Base-by-base conservation (phyloP, 2,797 vertebrate species). In the Siniperca undulata region DNA sequence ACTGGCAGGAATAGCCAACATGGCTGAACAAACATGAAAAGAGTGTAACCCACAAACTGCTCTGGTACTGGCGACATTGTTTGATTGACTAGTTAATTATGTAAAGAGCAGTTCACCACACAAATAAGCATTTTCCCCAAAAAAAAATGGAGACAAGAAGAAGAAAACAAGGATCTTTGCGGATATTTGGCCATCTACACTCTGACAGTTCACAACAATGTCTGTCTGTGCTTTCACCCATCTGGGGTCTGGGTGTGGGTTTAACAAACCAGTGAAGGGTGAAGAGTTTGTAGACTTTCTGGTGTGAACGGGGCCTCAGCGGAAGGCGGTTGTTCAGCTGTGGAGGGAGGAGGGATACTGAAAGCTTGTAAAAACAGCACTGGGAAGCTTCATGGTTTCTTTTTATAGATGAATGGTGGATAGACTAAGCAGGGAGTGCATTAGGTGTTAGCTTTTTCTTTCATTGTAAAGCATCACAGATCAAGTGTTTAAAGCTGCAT, bases 191-290 rank as follows among this genome's bases (percentile, higher is more conserved):
- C 55, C 66, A 7, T 84, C 77, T 75, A 36, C 77, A 72, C 80
- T 72, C 77, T 10, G 64, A 50, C 70, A 75, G 81, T 80, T 90
- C 77, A 61, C 70, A 78, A 82, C 68, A 90, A 72, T 60, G 81
- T 84, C 46, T 61, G 79, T 71, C 62, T 82, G 48, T 84, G 81
- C 60, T 53, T 84, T 62, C 34, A 55, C n/a, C 70, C 75, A 61
- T 82, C 79, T 81, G 78, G 53, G 74, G 38, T 82, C 75, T 24
- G 40, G 61, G 27, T 80, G 64, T 81, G 73, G 76, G 55, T 84
- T 90, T 70, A 84, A 87, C 78, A 86, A 84, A 88, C 82, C 90
- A 79, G 73, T 66, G 77, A 70, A 80, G 89, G 78, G 70, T 86
- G 83, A 82, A 79, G 82, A 68, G 88, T 89, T 85, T 88, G 86